Conservation (phyloP, 2,797 vertebrate genomes). For the Poecilia wingei region DNA sequence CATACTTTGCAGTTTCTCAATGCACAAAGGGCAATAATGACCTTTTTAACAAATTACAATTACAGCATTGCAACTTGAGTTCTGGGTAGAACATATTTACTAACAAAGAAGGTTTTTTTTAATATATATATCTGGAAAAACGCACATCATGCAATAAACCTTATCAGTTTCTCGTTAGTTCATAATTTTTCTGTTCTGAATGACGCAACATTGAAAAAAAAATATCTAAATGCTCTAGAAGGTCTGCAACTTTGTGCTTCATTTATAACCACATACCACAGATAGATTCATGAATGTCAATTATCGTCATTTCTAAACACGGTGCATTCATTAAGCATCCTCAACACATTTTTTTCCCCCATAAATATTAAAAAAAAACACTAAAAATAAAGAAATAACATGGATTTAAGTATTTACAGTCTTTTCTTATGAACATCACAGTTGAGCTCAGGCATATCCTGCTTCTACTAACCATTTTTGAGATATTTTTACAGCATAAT, state of each 20-base stretch:
- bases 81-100: not conserved
- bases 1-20: not conserved
- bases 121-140: not conserved
- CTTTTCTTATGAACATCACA: not conserved
- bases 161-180: not conserved
- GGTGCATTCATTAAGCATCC: not conserved
- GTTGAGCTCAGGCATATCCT: not conserved
- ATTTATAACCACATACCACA: not conserved
- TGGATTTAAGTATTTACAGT: not conserved
- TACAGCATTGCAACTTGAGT: not conserved
- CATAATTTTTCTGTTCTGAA: not conserved
- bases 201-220: not conserved
- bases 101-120: not conserved
- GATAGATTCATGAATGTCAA: not conserved
- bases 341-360: not conserved
- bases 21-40: not conserved
- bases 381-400: not conserved
- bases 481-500: not conserved
- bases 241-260: not conserved
- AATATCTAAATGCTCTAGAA: not conserved
- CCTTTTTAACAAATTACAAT: not conserved
- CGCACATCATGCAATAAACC: not conserved
- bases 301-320: not conserved
- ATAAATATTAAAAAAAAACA: not conserved
- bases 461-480: not conserved